Evolutionary conservation across 2,113 vertebrate species (phyloP), one percentile per base, ranked within the genome.

Genomic region (Gorsachius goisagi): DNA sequence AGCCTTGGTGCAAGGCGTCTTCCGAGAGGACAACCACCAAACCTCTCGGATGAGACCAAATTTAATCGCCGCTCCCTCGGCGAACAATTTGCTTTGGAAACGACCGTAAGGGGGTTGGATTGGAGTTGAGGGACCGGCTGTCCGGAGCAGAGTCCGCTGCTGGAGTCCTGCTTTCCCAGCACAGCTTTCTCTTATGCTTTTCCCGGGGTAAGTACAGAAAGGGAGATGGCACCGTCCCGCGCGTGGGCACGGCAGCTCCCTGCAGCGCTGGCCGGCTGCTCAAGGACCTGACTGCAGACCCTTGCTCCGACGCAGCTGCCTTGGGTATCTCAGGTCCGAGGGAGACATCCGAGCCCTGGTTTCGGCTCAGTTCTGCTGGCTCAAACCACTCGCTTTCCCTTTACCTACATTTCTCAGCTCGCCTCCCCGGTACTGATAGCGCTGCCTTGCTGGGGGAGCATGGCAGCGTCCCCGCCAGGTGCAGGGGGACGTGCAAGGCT

Each of bases 241-340:
- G 5, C 13, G 3, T 7, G 52, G 62, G n/a, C 45, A 24, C 33
- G 4, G 24, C 47, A 27, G 39, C 58, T 56, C 60, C 33, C 39
- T 5, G 21, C 72, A 37, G n/a, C 5, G 1, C 49, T 18, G 45
- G 44, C 28, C 26, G 16, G 49, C 28, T 39, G 24, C 55, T 41
- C 15, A 0, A 41, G 83, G 26, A 59, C 32, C 62, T 3, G 2
- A 6, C 59, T 9, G 11, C 41, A 20, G 9, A 30, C 53, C 66
- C 24, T 16, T 2, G 58, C 75, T 26, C 49, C 4, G 30, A 5
- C 41, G 3, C 6, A 1, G 2, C 12, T 4, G 9, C 19, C 0
- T 22, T 6, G 13, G 13, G 30, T 7, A 8, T 22, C 64, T 83
- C n/a, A 5, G n/a, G 12, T 9, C 53, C 63, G 6, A 9, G 4